Percentiles rank a stretch among this genome's conserved stretches.
These are phyloP conservation scores for Morus bassanus DNA, from an alignment of 2,797 vertebrate species.

Conservation along the genomic window DNA sequence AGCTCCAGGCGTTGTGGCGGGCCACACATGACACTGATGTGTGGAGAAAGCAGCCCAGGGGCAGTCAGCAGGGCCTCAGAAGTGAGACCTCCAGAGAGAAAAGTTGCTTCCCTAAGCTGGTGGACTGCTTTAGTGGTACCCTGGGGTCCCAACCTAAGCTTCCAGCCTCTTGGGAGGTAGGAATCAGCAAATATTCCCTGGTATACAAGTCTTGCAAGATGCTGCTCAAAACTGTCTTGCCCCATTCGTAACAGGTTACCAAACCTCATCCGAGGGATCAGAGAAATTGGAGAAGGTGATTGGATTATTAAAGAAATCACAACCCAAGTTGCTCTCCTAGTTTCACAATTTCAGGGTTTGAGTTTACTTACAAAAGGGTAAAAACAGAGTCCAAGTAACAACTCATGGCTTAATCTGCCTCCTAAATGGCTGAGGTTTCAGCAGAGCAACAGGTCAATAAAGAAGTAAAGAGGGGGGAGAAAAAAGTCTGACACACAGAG, in stretches of 20 bases:
- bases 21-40: not conserved
- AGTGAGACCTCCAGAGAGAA: not conserved
- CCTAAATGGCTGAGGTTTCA: not conserved
- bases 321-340: not conserved
- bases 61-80: not conserved
- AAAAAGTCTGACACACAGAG: not conserved
- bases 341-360: not conserved
- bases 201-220: not conserved
- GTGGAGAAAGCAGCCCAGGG: not conserved
- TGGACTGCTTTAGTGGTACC: not conserved
- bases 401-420: accelerated
- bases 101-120: not conserved
- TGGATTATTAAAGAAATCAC: not conserved
- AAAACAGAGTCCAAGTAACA: not conserved
- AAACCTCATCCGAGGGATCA: not conserved
- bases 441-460: not conserved
- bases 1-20: not conserved
- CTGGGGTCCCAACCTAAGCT: not conserved
- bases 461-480: not conserved
- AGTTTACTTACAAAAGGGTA: not conserved
- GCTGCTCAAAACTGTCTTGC: not conserved
- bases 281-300: not conserved
- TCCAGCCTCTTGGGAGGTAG: not conserved
- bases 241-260: not conserved
- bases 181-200: not conserved